Conservation (phyloP, 2,888 invertebrate species). For the Pyrocoelia pectoralis region DNA sequence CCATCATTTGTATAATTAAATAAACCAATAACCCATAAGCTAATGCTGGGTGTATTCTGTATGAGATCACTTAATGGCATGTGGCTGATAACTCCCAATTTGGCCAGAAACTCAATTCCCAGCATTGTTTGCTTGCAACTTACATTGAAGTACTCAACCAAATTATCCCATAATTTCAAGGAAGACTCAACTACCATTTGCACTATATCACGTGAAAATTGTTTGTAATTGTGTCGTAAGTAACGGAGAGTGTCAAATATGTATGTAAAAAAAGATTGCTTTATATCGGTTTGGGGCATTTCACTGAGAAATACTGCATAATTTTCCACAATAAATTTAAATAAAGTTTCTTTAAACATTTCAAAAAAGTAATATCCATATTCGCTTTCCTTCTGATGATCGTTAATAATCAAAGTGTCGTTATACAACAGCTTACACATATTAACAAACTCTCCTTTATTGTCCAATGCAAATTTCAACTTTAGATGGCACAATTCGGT, state of each 20-base stretch:
- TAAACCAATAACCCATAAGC: constrained; percentile 36
- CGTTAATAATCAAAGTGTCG: constrained; percentile 40
- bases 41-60: constrained; percentile 18
- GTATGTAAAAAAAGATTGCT: constrained; percentile 16
- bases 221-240: constrained; percentile 30
- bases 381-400: constrained; percentile 41
- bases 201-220: constrained; percentile 30
- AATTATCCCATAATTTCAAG: constrained; percentile 43
- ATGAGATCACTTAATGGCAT: constrained; percentile 14
- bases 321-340: constrained; percentile 44
- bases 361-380: constrained; percentile 49
- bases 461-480: constrained; percentile 45
- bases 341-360: constrained; percentile 47
- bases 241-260: constrained; percentile 35
- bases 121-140: constrained; percentile 23
- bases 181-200: constrained; percentile 34
- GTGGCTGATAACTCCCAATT: constrained; percentile 15
- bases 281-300: not conserved
- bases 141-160: constrained; percentile 43
- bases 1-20: constrained; percentile 28
- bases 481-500: constrained; percentile 36
- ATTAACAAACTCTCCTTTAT: constrained; percentile 40
- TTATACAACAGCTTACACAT: constrained; percentile 43
- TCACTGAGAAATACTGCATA: constrained; percentile 43
- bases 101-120: constrained; percentile 46